Evolutionary conservation across 1,140 invertebrate species (phyloP).

Genomic region (Marisa cornuarietis): DNA sequence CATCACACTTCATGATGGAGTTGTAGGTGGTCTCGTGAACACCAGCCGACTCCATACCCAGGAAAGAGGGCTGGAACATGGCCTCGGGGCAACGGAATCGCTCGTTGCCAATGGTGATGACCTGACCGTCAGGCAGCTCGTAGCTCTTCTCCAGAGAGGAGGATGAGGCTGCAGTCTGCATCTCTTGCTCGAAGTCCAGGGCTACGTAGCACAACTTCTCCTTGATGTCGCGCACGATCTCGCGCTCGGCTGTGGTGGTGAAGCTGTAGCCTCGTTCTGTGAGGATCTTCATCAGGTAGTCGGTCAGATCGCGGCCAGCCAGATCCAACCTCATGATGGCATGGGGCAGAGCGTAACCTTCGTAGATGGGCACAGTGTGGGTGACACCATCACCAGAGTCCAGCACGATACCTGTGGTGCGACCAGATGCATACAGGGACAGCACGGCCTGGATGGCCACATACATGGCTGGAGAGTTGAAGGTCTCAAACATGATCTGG

Average conservation of each 20-base stretch:
- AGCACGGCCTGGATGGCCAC: slow-evolving; percentile 92
- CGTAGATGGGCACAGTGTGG: slow-evolving; percentile 88
- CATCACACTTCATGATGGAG: slow-evolving; percentile 76
- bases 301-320: slow-evolving; percentile 94
- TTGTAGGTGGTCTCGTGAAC: slow-evolving; percentile 80
- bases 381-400: slow-evolving; percentile 86
- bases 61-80: slow-evolving; percentile 78
- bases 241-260: slow-evolving; percentile 93
- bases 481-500: slow-evolving; percentile 70
- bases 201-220: slow-evolving; percentile 93
- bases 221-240: slow-evolving; percentile 85
- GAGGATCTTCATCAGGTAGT: slow-evolving; percentile 93
- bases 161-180: slow-evolving; percentile 27
- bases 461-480: slow-evolving; percentile 94
- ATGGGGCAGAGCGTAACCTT: slow-evolving; percentile 79
- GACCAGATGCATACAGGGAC: slow-evolving; percentile 89
- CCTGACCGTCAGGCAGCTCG: slow-evolving; percentile 38
- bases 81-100: slow-evolving; percentile 62
- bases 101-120: slow-evolving; percentile 83
- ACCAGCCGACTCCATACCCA: slow-evolving; percentile 58
- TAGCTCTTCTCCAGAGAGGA: slow-evolving; percentile 42
- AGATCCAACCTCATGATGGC: slow-evolving; percentile 91
- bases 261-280: slow-evolving; percentile 96
- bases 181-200: slow-evolving; percentile 74
- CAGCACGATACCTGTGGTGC: slow-evolving; percentile 80